phyloP scores from a whole-genome alignment of 2,797 vertebrate genomes.

The Coregonus sp. region DNA sequence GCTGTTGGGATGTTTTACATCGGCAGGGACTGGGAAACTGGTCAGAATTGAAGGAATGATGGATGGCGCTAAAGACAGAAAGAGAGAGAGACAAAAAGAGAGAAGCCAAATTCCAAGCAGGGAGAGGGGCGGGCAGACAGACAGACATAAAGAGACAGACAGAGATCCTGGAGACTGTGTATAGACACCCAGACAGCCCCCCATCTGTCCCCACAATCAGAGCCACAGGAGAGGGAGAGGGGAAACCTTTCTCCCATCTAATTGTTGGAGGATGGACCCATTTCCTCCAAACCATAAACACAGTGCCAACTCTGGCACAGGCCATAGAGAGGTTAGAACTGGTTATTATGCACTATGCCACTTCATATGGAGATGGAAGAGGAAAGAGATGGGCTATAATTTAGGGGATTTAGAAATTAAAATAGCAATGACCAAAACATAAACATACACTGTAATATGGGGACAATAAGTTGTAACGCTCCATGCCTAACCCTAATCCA shows the following conservation, averaged over 20 bases:
- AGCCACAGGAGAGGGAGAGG: slow-evolving; percentile 22
- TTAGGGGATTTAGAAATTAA: not conserved
- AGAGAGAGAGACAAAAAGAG: not conserved
- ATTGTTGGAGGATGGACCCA: not conserved
- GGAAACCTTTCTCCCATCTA: slow-evolving; percentile 10
- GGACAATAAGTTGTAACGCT: not conserved
- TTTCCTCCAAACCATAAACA: not conserved
- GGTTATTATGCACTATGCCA: not conserved
- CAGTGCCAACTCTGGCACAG: not conserved
- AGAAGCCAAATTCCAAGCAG: not conserved
- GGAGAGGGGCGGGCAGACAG: not conserved
- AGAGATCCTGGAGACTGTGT: not conserved
- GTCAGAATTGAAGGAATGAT: too few species aligned
- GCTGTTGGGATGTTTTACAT: too few species aligned
- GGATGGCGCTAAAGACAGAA: too few species aligned
- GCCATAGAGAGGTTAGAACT: not conserved
- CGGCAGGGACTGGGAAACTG: too few species aligned
- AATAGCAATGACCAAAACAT: not conserved
- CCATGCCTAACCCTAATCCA: not conserved
- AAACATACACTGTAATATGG: not conserved
- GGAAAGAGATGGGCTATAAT: not conserved
- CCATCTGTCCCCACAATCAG: slow-evolving; percentile 38
- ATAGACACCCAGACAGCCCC: slow-evolving; percentile 20
- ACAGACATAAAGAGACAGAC: not conserved
- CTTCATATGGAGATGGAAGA: not conserved